Evolutionary conservation across 2,797 vertebrate species (phyloP).

Genomic region (Bradypus variegatus): DNA sequence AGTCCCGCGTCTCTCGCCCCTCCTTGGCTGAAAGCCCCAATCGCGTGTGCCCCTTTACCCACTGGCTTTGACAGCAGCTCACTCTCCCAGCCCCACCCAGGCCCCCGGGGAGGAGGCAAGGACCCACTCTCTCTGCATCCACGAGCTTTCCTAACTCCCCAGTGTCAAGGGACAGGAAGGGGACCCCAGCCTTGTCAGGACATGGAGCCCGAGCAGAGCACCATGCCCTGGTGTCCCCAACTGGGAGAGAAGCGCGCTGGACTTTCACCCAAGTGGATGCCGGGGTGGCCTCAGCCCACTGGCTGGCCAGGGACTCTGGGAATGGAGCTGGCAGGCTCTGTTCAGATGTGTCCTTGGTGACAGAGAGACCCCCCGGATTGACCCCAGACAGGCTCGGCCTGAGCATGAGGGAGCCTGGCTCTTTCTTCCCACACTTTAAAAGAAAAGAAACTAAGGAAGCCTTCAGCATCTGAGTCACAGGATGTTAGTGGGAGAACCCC

Average conservation of each 20-base stretch:
- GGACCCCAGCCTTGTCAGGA: too few species aligned
- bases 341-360: background rate
- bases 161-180: too few species aligned
- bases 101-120: background rate
- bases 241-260: background rate
- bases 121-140: background rate
- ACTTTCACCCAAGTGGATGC: background rate
- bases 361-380: background rate
- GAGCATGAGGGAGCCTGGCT: background rate
- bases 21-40: background rate
- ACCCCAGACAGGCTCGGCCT: background rate
- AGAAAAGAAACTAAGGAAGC: background rate
- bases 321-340: background rate
- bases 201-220: background rate
- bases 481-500: fast-evolving
- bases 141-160: background rate
- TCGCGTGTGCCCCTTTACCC: fast-evolving
- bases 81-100: too few species aligned
- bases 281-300: background rate
- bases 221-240: fast-evolving
- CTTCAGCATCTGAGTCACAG: background rate
- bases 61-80: background rate
- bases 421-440: background rate
- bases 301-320: too few species aligned
- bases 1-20: too few species aligned